Base-by-base conservation (phyloP, 1,140 invertebrate genomes). In the Bicyclus anynana region DNA sequence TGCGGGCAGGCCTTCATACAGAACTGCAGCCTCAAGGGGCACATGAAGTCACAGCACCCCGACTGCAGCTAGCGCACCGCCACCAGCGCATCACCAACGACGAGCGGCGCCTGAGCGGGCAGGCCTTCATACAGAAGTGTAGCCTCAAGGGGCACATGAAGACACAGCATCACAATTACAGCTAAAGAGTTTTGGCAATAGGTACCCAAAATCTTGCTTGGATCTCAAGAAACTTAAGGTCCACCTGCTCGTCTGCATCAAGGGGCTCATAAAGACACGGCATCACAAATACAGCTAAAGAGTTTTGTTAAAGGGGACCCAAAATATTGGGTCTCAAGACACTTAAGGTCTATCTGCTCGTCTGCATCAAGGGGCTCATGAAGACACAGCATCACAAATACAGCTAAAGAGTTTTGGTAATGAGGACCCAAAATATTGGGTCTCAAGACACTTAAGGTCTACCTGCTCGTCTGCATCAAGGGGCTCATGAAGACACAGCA, bases 11-110 rank as follows among this genome's bases (percentile, higher is more conserved):
- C 90, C 12, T 91, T 91, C 69, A 84, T 87, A 57, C 85, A 89
- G 63, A 87, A 87, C 51, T 84, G 81, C 47, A 85, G 85, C 35
- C 47, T 89, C 5, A 88, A 88, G 35, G 81, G 80, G 0, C 87
- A 89, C 35, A 74, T 88, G 74, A 84, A 85, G 59, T 80, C 78
- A 18, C 85, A 88, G 17, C 80, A 85, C 57, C 77, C 84, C 0
- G 81, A 86, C 23, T 84, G 82, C 59, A 74, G 74, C 38, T 81
- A 77, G 44, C n/a, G n/a, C n/a, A n/a, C n/a, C n/a, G n/a, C 35
- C 94, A 94, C 62, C 90, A 93, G 49, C 90, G 93, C 60, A 94
- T 93, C 29, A 93, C 93, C 56, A 90, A 82, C 2, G 90, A 91
- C 35, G 85, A 91, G 9, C 74, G 89, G 20, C 67, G 90, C 10